Evolutionary conservation across 2,113 vertebrate species (phyloP).

Genomic region (Dolichotis patagonum): DNA sequence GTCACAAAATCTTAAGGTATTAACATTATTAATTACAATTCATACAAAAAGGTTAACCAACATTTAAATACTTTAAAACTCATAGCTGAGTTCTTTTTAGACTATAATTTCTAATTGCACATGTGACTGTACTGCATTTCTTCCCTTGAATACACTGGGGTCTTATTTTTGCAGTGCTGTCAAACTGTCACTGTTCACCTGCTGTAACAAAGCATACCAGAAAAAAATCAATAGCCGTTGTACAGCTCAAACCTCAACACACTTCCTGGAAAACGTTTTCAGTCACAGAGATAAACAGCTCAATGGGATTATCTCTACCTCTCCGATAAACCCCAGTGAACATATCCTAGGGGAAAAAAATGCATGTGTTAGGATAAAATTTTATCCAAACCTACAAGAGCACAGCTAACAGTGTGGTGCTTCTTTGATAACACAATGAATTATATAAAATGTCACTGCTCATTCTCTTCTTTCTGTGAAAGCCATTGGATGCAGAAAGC

Average conservation of each 20-base stretch:
- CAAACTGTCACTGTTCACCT: constrained; percentile 56
- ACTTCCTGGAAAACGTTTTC: constrained; percentile 69
- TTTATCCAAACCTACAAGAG: constrained; percentile 47
- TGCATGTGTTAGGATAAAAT: constrained; percentile 58
- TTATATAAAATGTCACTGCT: constrained; percentile 38
- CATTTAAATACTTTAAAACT: not conserved
- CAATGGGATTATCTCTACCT: constrained; percentile 66
- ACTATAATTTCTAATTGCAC: not conserved
- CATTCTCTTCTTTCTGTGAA: not conserved
- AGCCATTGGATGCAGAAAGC: not conserved
- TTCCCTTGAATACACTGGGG: not conserved
- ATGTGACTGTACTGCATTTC: not conserved
- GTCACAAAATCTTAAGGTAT: not conserved
- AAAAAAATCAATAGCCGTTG: constrained; percentile 66
- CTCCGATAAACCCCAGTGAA: constrained; percentile 60
- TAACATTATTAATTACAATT: not conserved
- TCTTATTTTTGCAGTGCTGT: constrained; percentile 51
- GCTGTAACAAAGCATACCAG: constrained; percentile 55
- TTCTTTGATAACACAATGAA: constrained; percentile 35
- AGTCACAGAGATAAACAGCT: constrained; percentile 71
- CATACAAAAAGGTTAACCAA: not conserved
- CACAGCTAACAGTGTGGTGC: constrained; percentile 9
- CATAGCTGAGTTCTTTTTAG: not conserved
- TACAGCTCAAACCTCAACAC: constrained; percentile 60
- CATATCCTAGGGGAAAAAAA: not conserved